phyloP scores from a whole-genome alignment of 2,797 vertebrate genomes.

The Catostomus latipinnis region DNA sequence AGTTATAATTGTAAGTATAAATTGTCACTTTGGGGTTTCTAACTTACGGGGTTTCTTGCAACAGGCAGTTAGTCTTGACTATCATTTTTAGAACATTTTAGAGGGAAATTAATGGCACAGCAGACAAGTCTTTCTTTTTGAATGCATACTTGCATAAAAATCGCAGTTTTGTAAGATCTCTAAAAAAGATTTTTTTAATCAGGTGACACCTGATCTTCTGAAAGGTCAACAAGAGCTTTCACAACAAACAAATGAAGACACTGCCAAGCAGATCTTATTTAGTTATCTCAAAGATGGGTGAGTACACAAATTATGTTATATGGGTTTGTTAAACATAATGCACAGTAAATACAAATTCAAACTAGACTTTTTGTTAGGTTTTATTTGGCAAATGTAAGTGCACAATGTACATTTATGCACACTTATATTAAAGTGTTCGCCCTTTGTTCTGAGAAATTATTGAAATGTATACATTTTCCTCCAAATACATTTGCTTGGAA shows the following conservation, averaged over 20 bases:
- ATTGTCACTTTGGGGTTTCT: too few relatives aligned
- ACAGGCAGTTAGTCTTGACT: neutral
- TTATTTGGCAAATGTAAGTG: too few relatives aligned
- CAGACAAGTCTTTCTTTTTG: neutral
- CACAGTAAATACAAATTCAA: neutral
- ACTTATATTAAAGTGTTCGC: neutral
- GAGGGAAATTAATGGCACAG: neutral
- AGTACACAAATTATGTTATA: slow-evolving; percentile 54
- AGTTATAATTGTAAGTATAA: too few relatives aligned
- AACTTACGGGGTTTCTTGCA: too few relatives aligned
- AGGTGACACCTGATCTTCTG: slow-evolving; percentile 95
- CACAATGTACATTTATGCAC: too few relatives aligned
- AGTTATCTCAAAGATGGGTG: slow-evolving; percentile 98
- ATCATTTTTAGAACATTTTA: too few relatives aligned
- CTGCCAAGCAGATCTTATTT: slow-evolving; percentile 96
- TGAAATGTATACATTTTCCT: neutral
- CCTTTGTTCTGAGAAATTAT: neutral
- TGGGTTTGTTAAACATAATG: neutral
- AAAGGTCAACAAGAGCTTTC: slow-evolving; percentile 94
- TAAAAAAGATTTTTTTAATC: slow-evolving; percentile 46
- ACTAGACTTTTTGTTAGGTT: neutral
- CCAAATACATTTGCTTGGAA: neutral
- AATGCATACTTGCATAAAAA: neutral
- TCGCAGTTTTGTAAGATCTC: neutral
- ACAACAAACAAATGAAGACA: slow-evolving; percentile 95